Conservation (phyloP, 2,888 invertebrate species). For the Cantharis rustica region DNA sequence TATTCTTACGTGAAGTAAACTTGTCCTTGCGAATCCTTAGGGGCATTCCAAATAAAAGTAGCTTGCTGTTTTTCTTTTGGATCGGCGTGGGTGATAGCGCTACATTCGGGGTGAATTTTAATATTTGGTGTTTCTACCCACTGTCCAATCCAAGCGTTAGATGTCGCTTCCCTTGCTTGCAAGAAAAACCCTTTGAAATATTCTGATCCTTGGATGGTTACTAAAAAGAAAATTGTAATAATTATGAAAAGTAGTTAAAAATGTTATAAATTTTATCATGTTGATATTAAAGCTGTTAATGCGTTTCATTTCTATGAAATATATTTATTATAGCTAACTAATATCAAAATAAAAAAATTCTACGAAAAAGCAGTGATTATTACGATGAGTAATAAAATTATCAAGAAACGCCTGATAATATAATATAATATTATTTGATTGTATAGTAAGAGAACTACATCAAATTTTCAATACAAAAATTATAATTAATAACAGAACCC, state of each 20-base stretch:
- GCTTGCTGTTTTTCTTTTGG: slow-evolving; percentile 75
- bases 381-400: background rate
- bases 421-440: background rate
- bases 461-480: background rate
- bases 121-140: slow-evolving; percentile 77
- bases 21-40: slow-evolving; percentile 64
- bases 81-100: slow-evolving; percentile 79
- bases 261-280: no score
- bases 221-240: slow-evolving; percentile 34
- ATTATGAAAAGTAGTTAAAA: background rate
- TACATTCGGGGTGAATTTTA: slow-evolving; percentile 77
- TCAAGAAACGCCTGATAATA: background rate
- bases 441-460: no score
- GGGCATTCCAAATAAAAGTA: slow-evolving; percentile 76
- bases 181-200: slow-evolving; percentile 83
- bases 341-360: no score
- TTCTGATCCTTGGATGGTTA: slow-evolving; percentile 51
- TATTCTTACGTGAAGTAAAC: slow-evolving; percentile 82
- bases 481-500: background rate
- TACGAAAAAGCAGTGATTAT: no score
- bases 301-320: no score
- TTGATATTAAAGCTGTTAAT: no score
- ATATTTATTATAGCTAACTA: no score
- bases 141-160: slow-evolving; percentile 75
- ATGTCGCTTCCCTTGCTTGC: slow-evolving; percentile 75